These are phyloP conservation scores for Anoura caudifer DNA, from an alignment of 2,113 vertebrate genomes.

Conservation along the genomic window DNA sequence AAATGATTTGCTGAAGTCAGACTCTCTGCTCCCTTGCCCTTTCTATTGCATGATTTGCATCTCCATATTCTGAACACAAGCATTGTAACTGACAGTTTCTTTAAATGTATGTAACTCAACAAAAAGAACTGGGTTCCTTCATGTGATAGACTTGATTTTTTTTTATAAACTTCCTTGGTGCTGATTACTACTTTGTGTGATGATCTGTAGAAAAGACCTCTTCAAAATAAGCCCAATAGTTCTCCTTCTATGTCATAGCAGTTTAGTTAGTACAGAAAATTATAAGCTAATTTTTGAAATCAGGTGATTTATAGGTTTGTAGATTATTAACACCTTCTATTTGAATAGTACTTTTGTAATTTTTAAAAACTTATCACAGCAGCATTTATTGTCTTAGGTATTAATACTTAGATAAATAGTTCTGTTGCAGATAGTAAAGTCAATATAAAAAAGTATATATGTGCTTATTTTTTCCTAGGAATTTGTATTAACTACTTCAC, in stretches of 20 bases:
- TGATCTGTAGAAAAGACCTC: neutral
- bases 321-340: neutral
- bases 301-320: neutral
- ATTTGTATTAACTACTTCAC: neutral
- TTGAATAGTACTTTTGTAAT: neutral
- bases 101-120: neutral
- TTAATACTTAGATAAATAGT: neutral
- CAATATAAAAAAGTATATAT: neutral
- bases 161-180: neutral
- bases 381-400: neutral
- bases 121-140: neutral
- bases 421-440: neutral
- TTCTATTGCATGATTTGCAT: neutral
- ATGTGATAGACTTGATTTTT: neutral
- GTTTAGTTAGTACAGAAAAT: neutral
- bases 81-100: neutral
- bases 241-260: neutral
- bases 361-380: neutral
- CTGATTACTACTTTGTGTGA: neutral
- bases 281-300: neutral
- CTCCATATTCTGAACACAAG: neutral
- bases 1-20: neutral
- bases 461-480: neutral
- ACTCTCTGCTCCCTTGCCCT: neutral
- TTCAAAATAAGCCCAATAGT: neutral